Base-by-base conservation (phyloP, 1,140 invertebrate species). In the Cepaea nemoralis region DNA sequence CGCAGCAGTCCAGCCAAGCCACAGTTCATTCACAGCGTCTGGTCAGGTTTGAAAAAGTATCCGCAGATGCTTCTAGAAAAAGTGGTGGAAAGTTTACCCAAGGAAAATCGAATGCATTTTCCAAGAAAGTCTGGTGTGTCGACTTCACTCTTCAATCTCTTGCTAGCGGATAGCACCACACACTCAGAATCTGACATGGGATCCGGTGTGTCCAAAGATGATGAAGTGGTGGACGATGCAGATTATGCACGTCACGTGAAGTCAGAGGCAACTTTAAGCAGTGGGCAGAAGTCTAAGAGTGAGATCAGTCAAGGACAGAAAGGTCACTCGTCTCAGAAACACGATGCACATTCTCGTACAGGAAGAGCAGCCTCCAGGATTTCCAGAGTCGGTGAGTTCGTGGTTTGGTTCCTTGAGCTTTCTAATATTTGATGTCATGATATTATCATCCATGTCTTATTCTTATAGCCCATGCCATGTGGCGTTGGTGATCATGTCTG, bases 301-400 rank as follows among this genome's bases (percentile, higher is more conserved):
- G 63, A 50, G 74, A 59, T 50, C 74, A 39, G 59, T 85, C 82
- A 70, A 83, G 80, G n/a, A 37, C 77, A 19, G 74, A 63, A 24
- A 50, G 84, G 69, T 59, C 70, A 67, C 14, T 22, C 40, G n/a
- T 10, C 42, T 27, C 39, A 33, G 12, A 8, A 48, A 35, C 12
- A 33, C 24, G 8, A 55, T 22, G 22, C 3, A 55, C 50, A 55
- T 8, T 27, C 40, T 77, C 69, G 75, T 42, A 63, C 80, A 71
- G 75, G 67, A 50, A 63, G 70, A 31, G 37, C 81, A 74, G 35
- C 22, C 24, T 71, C 69, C 45, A 80, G 84, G 55, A 37, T 27
- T 45, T 75, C 80, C 40, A 79, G 84, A 82, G 83, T 85, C 70
- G 85, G 85, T 83, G 80, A 84, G 85, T 83, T 55, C 2, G 50